Base-by-base conservation (phyloP, 2,797 vertebrate genomes). In the Malurus splendens region DNA sequence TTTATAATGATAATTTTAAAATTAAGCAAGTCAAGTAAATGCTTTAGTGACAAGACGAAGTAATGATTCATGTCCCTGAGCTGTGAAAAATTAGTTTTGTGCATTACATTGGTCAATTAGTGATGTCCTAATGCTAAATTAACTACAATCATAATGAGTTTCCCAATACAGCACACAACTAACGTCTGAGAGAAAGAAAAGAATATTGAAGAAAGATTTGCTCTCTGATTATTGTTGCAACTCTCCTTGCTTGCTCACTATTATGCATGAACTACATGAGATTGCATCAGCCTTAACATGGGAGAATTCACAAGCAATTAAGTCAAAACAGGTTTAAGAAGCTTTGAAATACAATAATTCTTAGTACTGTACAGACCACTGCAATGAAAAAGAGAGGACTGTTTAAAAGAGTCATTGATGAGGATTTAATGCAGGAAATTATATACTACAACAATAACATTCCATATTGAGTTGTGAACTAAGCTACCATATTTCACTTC, bases 21-120 rank as follows among this genome's bases (percentile, higher is more conserved):
- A 96, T 94, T 92, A 96, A 95, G 94, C 90, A 91, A 92, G 82
- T 90, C 87, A 93, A 96, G 80, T 93, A 76, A 94, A 96, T 82
- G 87, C 85, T 87, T 95, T 90, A 96, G 87, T 89, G 95, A 95
- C 86, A 93, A 90, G 90, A 80, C 60, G 73, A 92, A 94, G 91
- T 94, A 95, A 96, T 77, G 78, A 95, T 90, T 96, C 84, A 56
- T 77, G 80, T 92, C 87, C 90, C 90, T 65, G 54, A 92, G 90
- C 92, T 84, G 74, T 61, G 75, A 93, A 96, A 94, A 96, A 87
- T 86, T 92, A 90, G 84, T 90, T 94, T 76, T 83, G 89, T 83
- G 93, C 85, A 87, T 94, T 91, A 90, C 83, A 74, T 44, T 83
- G 89, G 94, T 92, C 96, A 95, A 92, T 96, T 96, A 96, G 90